Base-by-base conservation (phyloP, 2,113 vertebrate species). In the Enhydra lutris region DNA sequence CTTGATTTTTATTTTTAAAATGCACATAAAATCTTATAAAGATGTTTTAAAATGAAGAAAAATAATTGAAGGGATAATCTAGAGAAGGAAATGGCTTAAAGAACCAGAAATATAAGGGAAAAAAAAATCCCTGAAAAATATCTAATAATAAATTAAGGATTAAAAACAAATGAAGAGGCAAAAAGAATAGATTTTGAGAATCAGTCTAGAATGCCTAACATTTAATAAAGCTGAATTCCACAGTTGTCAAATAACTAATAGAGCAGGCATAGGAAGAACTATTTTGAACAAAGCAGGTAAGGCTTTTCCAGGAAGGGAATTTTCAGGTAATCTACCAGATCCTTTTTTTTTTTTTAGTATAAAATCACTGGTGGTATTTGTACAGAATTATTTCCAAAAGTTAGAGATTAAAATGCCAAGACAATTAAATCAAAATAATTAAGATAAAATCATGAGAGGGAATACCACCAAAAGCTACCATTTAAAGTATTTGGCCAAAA, bases 371-470 rank as follows among this genome's bases (percentile, higher is more conserved):
- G 36, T 78, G 71, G 55, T 47, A 18, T 63, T 78, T 69, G 31
- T 36, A 57, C 12, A 47, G 23, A 91, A 57, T 34, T 73, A 81
- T 76, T 59, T 76, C 65, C 11, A 81, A 74, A 81, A 67, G 18
- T 65, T 91, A 94, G 34, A 86, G 73, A 36, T 90, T 71, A 86
- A 96, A 91, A 74, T 76, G 67, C 9, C 21, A 45, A 94, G 67
- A 50, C 31, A 74, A n/a, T 81, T 57, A 57, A 55, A 57, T 81
- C 17, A 86, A 74, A 74, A 26, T 67, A 50, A 23, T 50, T 67
- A 13, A 59, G 34, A 42, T 87, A 55, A 45, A 79, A 13, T 63
- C 24, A 73, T 4, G 39, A 78, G 61, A 78, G 18, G 4, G 2
- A 76, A 74, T 36, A 74, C 15, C 59, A n/a, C 65, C 36, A 31